phyloP scores from a whole-genome alignment of 2,113 vertebrate genomes.

The Xiphophorus hellerii region DNA sequence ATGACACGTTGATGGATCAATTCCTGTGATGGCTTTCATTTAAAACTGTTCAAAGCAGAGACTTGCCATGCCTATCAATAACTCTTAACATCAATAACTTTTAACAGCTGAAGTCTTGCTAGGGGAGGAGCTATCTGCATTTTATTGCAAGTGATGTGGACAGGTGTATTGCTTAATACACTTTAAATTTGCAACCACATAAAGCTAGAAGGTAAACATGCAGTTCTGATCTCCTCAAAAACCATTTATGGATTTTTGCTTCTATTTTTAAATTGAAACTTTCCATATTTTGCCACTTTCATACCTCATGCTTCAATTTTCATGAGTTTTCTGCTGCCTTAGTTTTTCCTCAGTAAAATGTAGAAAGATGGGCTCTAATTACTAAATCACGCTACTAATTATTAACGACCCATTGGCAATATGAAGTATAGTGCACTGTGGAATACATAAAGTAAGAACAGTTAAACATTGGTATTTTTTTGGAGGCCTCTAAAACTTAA shows the following conservation, averaged over 20 bases:
- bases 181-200: not conserved
- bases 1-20: slow-evolving; percentile 61
- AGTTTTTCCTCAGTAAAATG: not conserved
- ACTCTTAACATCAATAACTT: slow-evolving; percentile 52
- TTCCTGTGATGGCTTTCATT: slow-evolving; percentile 58
- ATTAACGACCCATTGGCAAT: not conserved
- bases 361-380: not conserved
- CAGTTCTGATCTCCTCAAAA: not conserved
- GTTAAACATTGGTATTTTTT: too few relatives aligned
- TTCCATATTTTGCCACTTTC: not conserved
- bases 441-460: too few relatives aligned
- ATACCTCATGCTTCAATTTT: not conserved
- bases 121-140: slow-evolving; percentile 1
- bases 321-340: not conserved
- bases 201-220: not conserved
- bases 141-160: not conserved
- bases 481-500: too few relatives aligned
- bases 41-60: slow-evolving; percentile 47
- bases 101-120: slow-evolving; percentile 47
- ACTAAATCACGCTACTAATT: not conserved
- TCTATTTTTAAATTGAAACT: not conserved
- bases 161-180: not conserved
- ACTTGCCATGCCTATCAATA: slow-evolving; percentile 58
- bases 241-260: not conserved
- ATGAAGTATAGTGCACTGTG: too few relatives aligned